Conservation (phyloP, 2,888 invertebrate species). For the Scaeva pyrastri region DNA sequence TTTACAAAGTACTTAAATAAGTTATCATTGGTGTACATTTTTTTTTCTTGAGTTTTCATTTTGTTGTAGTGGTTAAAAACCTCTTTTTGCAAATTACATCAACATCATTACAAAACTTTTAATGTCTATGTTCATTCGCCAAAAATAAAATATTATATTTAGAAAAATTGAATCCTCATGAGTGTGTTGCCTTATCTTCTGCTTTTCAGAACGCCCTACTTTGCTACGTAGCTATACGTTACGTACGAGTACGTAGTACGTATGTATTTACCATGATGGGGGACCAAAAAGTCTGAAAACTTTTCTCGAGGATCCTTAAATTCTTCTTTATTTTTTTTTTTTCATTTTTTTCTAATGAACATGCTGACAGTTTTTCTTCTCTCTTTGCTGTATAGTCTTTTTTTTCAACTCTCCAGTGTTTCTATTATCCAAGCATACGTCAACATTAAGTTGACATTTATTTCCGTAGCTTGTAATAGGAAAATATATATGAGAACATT, state of each 20-base stretch:
- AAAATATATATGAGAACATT: background rate
- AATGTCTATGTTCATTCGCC: constrained; percentile 4
- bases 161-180: background rate
- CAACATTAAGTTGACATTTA: constrained; percentile 66
- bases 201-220: background rate
- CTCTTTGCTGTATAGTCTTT: background rate
- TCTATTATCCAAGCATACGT: constrained; percentile 48
- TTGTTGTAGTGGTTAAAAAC: background rate
- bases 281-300: constrained; percentile 49
- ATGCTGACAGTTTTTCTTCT: constrained; percentile 41
- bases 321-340: constrained; percentile 28
- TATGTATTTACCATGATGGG: background rate
- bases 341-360: constrained; percentile 44
- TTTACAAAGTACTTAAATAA: background rate
- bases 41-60: background rate
- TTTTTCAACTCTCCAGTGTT: constrained; percentile 1
- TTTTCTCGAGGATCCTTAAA: constrained; percentile 49
- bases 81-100: background rate
- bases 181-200: background rate
- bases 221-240: background rate
- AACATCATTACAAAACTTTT: constrained; percentile 24
- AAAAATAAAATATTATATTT: constrained; percentile 2
- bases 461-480: constrained; percentile 32
- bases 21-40: background rate
- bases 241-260: no score